Evolutionary conservation across 2,888 invertebrate species (phyloP), one percentile per base, ranked within the genome.

Genomic region (Ophion costatus): DNA sequence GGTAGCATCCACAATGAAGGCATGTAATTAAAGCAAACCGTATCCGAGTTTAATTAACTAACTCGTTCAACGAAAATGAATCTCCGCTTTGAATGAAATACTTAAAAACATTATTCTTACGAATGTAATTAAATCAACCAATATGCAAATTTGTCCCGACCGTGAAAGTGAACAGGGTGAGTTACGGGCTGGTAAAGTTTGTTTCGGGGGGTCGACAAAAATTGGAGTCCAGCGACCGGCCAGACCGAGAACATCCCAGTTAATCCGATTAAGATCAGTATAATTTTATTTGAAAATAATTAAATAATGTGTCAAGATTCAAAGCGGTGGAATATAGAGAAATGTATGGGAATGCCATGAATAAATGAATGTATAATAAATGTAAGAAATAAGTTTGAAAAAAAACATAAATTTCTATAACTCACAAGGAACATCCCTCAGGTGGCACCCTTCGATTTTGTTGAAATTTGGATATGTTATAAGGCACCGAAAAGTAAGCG

Each of bases 91-190:
- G 11, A 33, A 59, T 59, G 20, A 38, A 59, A 73, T 38, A 10
- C 11, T 29, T 73, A 24, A 17, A n/a, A 73, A 59, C 17, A 61
- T 73, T 73, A 20, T 61, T 42, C 14, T 38, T 29, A 73, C 61
- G 38, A 42, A 61, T 42, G 42, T 59, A 42, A 73, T 73, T 61
- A 42, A 24, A 24, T 71, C 20, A 17, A 24, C 61, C 24, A 11
- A 22, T 38, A 61, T 73, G 73, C 59, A 61, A 70, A 70, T 70
- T 56, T 70, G 9, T 70, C 2, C 17, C 22, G 45, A 22, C 42
- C 45, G 22, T 45, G 22, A 45, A 45, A 69, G 11, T 69, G 20
- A 29, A 20, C 29, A 56, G 51, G 51, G 17, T 51, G 17, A 51
- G 59, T 22, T 59, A 22, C 59, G 59, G 7, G 22, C 20, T 20